Base-by-base conservation (phyloP, 2,888 invertebrate species). In the Melanophora roralis region DNA sequence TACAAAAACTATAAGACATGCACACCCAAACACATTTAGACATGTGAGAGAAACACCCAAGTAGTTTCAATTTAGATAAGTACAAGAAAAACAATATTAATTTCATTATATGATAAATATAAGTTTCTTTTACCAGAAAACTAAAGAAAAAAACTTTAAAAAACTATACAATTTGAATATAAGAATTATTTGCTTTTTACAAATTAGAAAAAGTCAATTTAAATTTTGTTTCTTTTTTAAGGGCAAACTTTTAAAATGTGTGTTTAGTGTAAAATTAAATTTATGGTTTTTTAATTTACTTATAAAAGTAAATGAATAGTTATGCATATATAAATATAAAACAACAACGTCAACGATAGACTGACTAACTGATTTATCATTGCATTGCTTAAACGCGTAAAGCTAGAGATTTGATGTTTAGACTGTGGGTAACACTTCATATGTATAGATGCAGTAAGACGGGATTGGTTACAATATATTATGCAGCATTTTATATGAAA, bases 231-330 rank as follows among this genome's bases (percentile, higher is more conserved):
- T 12, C 27, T 34, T 68, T 67, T 49, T 73, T 40, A 23, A 1
- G 36, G 38, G 55, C 38, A 62, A 76, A 68, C 23, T 69, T 76
- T 76, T 49, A 23, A 62, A 67, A 45, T 62, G 53, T 60, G 36
- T 62, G 14, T 53, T 62, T 53, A 21, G 19, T 11, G 40, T 51
- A 14, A 62, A 64, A 34, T 43, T 27, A 69, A 76, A 72, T 80
- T 72, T 72, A 80, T 80, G 55, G 62, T 67, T 76, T 79, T 75
- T 75, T 80, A 76, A 76, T 76, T 62, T 76, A 72, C 67, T 80
- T 72, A 57, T n/a, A 47, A 49, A n/a, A 32, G 38, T 64, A 23
- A 45, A 53, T 53, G n/a, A 23, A 21, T 21, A 21, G 1, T 40
- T 11, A 55, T 55, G 34, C 9, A 27, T 55, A n/a, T n/a, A n/a